Percentiles rank a stretch among this genome's conserved stretches.
Conservation (phyloP, 2,888 invertebrate genomes). For the Lasioglossum vierecki region DNA sequence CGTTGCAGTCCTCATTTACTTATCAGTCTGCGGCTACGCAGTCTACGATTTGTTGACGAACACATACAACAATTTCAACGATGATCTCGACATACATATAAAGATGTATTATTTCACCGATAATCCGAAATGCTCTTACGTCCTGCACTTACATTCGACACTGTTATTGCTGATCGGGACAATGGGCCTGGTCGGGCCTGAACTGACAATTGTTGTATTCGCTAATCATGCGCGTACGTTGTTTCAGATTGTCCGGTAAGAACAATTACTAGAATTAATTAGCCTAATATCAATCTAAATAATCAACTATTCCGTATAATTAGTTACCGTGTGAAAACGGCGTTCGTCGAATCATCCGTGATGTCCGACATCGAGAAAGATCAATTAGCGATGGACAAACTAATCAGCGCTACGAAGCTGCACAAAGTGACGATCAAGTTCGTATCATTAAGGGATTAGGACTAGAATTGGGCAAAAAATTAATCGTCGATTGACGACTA, state of each 20-base stretch:
- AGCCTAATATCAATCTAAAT: not conserved
- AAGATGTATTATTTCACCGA: not conserved
- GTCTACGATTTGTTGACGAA: not conserved
- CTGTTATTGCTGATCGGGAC: accelerated
- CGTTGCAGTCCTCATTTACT: not conserved
- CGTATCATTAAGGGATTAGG: not conserved
- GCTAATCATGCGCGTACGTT: conserved; percentile 17
- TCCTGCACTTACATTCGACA: not conserved
- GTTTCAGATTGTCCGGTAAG: conserved; percentile 40
- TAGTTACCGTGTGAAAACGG: conserved; percentile 20
- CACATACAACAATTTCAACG: not conserved
- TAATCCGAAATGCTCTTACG: not conserved
- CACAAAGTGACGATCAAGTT: conserved; percentile 27
- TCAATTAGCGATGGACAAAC: not conserved
- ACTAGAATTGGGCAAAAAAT: too few species aligned
- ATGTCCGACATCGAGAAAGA: not conserved
- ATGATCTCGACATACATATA: not conserved
- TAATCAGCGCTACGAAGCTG: conserved; percentile 21
- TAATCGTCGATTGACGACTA: too few species aligned
- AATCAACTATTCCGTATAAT: not conserved
- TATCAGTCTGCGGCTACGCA: accelerated
- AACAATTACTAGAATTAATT: not conserved
- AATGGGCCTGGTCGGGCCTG: not conserved
- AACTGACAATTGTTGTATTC: not conserved
- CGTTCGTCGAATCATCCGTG: not conserved